A percentile compares a stretch with the other conserved stretches of the same genome.
phyloP scores from a whole-genome alignment of 2,888 invertebrate genomes.

The Apeira syringaria region DNA sequence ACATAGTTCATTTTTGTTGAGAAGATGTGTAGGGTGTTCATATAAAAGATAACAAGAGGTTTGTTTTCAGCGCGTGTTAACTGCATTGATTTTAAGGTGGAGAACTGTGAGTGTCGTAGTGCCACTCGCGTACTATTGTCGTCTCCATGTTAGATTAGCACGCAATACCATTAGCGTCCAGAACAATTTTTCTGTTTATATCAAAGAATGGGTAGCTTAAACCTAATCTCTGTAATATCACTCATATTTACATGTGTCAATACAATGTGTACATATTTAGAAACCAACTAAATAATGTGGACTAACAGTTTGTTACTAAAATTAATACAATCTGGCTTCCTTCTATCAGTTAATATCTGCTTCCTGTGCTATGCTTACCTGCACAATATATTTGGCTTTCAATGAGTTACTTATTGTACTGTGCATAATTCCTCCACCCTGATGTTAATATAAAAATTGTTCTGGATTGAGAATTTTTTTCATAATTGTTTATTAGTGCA shows the following conservation, averaged over 20 bases:
- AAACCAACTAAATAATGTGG: conserved; percentile 1
- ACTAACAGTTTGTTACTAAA: conserved; percentile 1
- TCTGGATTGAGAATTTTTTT: conserved; percentile 67
- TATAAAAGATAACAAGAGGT: conserved; percentile 73
- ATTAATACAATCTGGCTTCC: conserved; percentile 6
- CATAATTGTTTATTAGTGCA: conserved; percentile 65
- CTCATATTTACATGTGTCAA: neutral
- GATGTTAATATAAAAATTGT: conserved; percentile 65
- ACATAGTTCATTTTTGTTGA: conserved; percentile 16
- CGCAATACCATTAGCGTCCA: conserved; percentile 59
- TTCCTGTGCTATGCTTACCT: conserved; percentile 23
- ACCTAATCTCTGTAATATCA: neutral
- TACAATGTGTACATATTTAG: neutral
- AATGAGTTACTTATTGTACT: neutral
- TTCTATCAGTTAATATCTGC: conserved; percentile 21
- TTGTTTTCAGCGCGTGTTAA: conserved; percentile 84
- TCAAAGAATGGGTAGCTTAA: conserved; percentile 7
- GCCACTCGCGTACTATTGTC: conserved; percentile 72
- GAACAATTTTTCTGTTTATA: conserved; percentile 49
- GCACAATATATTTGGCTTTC: conserved; percentile 10
- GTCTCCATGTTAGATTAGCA: conserved; percentile 78
- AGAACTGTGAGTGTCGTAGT: conserved; percentile 84
- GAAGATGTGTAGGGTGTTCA: conserved; percentile 53
- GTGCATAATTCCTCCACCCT: conserved; percentile 54
- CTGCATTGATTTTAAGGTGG: conserved; percentile 85